These are phyloP conservation scores for Diachasma alloeum DNA, from an alignment of 1,140 invertebrate species.

Conservation along the genomic window DNA sequence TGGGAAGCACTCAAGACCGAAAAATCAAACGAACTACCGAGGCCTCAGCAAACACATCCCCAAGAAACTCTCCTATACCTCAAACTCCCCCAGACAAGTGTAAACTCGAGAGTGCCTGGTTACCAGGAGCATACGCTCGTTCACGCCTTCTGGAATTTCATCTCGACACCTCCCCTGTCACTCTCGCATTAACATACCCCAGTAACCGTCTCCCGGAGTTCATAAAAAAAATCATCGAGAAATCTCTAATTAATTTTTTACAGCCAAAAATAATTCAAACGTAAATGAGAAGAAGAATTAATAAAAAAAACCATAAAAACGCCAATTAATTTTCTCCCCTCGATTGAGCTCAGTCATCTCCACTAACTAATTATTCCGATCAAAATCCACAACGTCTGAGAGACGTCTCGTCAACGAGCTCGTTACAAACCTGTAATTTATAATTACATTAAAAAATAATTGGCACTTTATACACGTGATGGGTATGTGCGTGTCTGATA, in stretches of 20 bases:
- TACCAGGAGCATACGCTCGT: background rate
- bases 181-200: too few relatives aligned
- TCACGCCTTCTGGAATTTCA: conserved; percentile 10
- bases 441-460: conserved; percentile 13
- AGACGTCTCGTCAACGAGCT: conserved; percentile 2
- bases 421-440: conserved; percentile 2
- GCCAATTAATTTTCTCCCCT: too few relatives aligned
- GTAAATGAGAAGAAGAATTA: too few relatives aligned
- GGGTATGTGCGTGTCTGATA: conserved; percentile 9
- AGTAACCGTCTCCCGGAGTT: too few relatives aligned
- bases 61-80: background rate
- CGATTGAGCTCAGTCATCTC: background rate
- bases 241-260: too few relatives aligned
- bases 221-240: too few relatives aligned
- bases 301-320: too few relatives aligned
- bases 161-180: background rate
- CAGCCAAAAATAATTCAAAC: too few relatives aligned
- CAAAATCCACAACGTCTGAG: background rate
- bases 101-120: background rate
- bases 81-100: background rate
- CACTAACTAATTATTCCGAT: background rate
- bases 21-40: conserved; percentile 3
- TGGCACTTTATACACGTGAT: background rate
- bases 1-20: background rate
- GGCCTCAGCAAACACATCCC: background rate